phyloP scores from a whole-genome alignment of 2,797 vertebrate genomes.

The Anisognathus igniventris region DNA sequence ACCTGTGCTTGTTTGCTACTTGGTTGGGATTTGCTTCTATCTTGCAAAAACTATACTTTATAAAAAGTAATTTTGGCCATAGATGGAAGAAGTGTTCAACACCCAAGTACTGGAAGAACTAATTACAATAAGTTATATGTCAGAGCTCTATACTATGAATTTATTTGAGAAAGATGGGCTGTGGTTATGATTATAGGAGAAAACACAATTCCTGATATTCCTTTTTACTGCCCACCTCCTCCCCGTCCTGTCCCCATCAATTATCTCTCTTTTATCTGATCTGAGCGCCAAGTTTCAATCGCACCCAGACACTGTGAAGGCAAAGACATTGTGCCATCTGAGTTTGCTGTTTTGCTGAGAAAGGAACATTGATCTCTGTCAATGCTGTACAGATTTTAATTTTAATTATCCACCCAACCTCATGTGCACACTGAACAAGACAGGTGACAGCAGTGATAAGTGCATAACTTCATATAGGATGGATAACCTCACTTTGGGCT shows the following conservation, averaged over 20 bases:
- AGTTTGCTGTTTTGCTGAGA: conserved; percentile 5
- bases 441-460: background rate
- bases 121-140: background rate
- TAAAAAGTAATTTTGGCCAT: background rate
- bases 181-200: background rate
- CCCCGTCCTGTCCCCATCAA: background rate
- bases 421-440: background rate
- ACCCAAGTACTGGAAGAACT: background rate
- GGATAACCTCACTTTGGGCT: background rate
- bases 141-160: background rate
- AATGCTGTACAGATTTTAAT: conserved; percentile 9
- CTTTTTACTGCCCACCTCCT: background rate
- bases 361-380: conserved; percentile 15
- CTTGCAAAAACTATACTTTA: background rate
- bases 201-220: background rate
- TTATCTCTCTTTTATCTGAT: conserved; percentile 1
- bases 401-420: background rate
- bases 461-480: background rate
- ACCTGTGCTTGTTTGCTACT: background rate
- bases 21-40: background rate
- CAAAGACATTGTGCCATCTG: conserved; percentile 33
- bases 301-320: background rate
- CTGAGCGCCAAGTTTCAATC: background rate
- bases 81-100: background rate
- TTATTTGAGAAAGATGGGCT: background rate